A percentile compares a stretch with the other conserved stretches of the same genome.
Evolutionary conservation across 1,140 invertebrate species (phyloP).

Genomic region (Latrodectus geometricus): DNA sequence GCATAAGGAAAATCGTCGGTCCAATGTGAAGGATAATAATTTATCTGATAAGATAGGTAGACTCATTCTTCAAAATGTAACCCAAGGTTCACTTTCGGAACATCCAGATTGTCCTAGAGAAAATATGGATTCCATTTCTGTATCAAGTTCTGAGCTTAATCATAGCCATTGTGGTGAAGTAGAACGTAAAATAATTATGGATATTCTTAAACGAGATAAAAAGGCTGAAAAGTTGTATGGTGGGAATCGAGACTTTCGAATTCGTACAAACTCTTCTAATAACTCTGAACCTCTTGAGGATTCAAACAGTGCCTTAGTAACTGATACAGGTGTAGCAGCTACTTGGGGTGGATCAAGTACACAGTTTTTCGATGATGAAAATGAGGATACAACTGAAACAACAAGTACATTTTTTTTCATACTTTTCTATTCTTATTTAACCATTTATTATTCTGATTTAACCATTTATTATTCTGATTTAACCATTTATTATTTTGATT

Average conservation of each 20-base stretch:
- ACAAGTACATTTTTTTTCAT: too few species aligned
- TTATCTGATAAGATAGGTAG: slow-evolving; percentile 42
- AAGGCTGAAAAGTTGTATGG: slow-evolving; percentile 17
- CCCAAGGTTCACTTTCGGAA: not conserved
- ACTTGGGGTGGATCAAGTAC: slow-evolving; percentile 62
- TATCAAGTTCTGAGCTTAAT: slow-evolving; percentile 26
- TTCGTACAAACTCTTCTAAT: slow-evolving; percentile 41
- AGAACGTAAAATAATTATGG: slow-evolving; percentile 27
- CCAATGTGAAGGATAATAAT: slow-evolving; percentile 41
- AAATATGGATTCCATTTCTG: slow-evolving; percentile 29
- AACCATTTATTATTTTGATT: too few species aligned
- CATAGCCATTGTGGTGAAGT: slow-evolving; percentile 7
- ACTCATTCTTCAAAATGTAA: slow-evolving; percentile 12
- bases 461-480: too few species aligned
- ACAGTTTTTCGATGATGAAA: slow-evolving; percentile 56
- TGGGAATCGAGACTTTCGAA: slow-evolving; percentile 26
- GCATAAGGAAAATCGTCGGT: not conserved
- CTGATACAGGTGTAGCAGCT: slow-evolving; percentile 37
- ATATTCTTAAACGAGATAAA: slow-evolving; percentile 20
- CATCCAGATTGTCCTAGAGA: not conserved
- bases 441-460: too few species aligned
- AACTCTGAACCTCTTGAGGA: slow-evolving; percentile 53
- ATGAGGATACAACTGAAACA: slow-evolving; percentile 22
- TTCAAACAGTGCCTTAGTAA: slow-evolving; percentile 46
- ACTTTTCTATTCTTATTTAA: too few species aligned